Evolutionary conservation across 2,113 vertebrate genomes (phyloP).

Genomic region (Bucco capensis): DNA sequence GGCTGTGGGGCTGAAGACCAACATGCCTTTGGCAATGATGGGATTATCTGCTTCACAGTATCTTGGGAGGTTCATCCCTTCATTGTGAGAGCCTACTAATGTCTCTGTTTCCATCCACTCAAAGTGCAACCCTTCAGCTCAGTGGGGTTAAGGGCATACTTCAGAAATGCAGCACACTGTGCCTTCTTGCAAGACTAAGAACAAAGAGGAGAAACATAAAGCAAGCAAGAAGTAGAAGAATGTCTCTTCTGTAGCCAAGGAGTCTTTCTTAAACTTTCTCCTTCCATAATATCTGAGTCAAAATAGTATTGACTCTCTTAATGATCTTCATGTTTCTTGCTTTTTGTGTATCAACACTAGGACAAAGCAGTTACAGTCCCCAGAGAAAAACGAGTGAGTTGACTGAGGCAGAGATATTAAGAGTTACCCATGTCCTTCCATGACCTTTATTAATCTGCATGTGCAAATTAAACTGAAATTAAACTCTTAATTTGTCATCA

Average conservation of each 20-base stretch:
- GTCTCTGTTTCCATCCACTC: background rate
- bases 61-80: background rate
- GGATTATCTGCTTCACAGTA: background rate
- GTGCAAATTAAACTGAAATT: constrained; percentile 9
- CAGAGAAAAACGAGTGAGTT: background rate
- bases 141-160: background rate
- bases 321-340: background rate
- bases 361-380: background rate
- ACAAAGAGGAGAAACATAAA: background rate
- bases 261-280: background rate
- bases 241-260: background rate
- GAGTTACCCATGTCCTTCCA: background rate
- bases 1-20: background rate
- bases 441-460: background rate
- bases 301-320: background rate
- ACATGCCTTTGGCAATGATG: background rate
- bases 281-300: background rate
- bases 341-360: background rate
- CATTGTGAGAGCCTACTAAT: background rate
- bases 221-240: background rate
- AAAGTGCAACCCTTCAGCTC: background rate
- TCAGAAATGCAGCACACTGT: background rate
- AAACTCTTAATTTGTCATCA: constrained; percentile 22
- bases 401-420: background rate
- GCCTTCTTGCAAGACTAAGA: background rate